Evolutionary conservation across 1,140 invertebrate genomes (phyloP).

Genomic region (Drosophila ercepeae): DNA sequence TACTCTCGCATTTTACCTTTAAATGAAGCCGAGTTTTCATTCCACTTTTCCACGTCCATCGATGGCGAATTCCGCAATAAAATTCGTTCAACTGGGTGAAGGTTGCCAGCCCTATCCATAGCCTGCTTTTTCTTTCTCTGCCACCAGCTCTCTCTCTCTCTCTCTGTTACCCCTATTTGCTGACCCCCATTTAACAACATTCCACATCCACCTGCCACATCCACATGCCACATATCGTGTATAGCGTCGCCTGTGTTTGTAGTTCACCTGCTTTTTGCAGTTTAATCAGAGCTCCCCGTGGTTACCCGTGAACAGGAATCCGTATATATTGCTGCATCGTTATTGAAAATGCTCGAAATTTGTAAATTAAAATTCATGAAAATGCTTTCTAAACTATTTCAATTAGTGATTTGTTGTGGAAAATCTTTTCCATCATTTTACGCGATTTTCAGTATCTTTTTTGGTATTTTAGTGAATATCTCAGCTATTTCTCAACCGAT

Average conservation of each 20-base stretch:
- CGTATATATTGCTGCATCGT: background rate
- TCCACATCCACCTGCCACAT: background rate
- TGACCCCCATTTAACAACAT: background rate
- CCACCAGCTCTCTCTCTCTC: background rate
- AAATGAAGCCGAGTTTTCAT: constrained; percentile 23
- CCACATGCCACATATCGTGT: background rate
- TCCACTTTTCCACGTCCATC: constrained; percentile 15
- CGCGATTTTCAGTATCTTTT: no score
- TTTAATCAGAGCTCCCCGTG: background rate
- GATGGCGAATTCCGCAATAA: constrained; percentile 34
- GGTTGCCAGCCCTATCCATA: constrained; percentile 12
- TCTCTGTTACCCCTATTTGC: background rate
- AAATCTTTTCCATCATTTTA: no score
- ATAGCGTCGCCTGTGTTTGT: constrained; percentile 16
- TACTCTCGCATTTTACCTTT: constrained; percentile 16
- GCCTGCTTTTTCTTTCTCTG: background rate
- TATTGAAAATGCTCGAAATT: background rate
- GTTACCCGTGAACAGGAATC: background rate
- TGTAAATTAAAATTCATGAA: background rate
- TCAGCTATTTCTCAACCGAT: no score
- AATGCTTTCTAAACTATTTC: no score
- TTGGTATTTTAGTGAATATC: no score
- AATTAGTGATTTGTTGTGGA: no score
- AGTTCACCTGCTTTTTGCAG: constrained; percentile 8
- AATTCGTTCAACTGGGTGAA: constrained; percentile 48